phyloP scores from a whole-genome alignment of 1,140 invertebrate genomes.

The Bombus haemorrhoidalis region DNA sequence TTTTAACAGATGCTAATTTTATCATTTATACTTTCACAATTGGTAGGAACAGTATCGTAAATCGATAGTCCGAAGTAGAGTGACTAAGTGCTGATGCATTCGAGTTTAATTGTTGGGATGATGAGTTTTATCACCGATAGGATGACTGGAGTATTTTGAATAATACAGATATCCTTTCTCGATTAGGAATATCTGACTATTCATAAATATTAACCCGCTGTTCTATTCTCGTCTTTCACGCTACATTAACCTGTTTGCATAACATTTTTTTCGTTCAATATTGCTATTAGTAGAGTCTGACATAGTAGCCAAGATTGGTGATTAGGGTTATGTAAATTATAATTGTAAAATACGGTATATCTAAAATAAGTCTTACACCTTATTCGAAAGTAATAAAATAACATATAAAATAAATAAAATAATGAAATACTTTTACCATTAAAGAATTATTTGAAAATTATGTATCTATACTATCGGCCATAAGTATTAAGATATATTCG shows the following conservation, averaged over 20 bases:
- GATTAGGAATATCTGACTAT: background rate
- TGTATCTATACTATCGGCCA: no score
- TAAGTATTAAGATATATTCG: no score
- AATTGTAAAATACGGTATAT: background rate
- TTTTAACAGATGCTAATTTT: background rate
- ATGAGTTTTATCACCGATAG: slow-evolving; percentile 4
- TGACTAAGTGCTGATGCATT: slow-evolving; percentile 4
- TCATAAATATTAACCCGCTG: background rate
- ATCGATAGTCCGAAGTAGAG: background rate
- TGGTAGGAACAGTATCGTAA: slow-evolving; percentile 13
- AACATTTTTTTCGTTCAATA: background rate
- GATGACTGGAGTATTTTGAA: slow-evolving; percentile 14
- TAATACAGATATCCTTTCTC: slow-evolving; percentile 34
- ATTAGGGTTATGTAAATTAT: no score
- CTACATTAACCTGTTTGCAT: slow-evolving; percentile 1
- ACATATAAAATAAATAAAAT: no score
- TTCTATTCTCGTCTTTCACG: slow-evolving; percentile 2
- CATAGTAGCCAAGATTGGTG: background rate
- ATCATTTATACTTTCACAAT: slow-evolving; percentile 8
- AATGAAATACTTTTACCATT: no score
- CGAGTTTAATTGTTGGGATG: slow-evolving; percentile 17
- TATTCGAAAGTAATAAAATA: no score
- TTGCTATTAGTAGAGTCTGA: background rate
- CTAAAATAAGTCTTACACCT: no score
- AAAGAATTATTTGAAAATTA: no score